A percentile compares a stretch with the other conserved stretches of the same genome.
These are phyloP conservation scores for Montipora foliosa DNA, from an alignment of 64 coral and sea anemone species.

Conservation along the genomic window DNA sequence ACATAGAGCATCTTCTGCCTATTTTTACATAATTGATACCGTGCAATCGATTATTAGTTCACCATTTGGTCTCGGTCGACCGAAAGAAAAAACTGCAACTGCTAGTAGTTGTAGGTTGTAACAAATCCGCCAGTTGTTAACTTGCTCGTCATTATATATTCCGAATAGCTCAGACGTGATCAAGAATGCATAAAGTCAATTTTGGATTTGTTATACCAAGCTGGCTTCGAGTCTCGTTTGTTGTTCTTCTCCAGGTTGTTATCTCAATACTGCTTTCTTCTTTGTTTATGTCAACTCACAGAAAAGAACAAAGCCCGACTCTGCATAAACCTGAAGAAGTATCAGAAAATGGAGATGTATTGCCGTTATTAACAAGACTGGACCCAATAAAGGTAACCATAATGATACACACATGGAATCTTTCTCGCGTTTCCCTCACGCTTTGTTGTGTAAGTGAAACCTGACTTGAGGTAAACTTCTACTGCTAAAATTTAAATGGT, in stretches of 20 bases:
- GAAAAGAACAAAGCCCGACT: background rate
- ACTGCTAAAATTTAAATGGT: too few relatives aligned
- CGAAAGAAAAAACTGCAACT: too few relatives aligned
- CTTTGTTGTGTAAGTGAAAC: background rate
- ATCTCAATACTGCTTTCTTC: constrained; percentile 8
- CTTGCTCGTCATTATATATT: too few relatives aligned
- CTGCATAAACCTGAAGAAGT: background rate
- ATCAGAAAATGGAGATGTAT: background rate
- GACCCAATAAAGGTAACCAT: constrained; percentile 19
- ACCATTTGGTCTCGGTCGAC: too few relatives aligned
- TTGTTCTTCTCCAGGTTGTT: background rate
- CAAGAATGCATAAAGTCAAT: constrained; percentile 9
- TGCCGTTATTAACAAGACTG: background rate
- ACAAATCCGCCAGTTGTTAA: background rate
- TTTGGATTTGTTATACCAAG: background rate
- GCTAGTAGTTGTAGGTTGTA: too few relatives aligned
- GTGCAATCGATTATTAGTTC: too few relatives aligned
- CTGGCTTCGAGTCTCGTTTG: background rate
- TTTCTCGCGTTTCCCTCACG: background rate
- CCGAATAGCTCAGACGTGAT: background rate
- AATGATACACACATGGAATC: too few relatives aligned
- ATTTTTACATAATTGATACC: too few relatives aligned
- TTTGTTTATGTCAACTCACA: constrained; percentile 30
- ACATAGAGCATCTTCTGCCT: too few relatives aligned
- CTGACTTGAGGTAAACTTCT: background rate